Conservation (phyloP, 2,113 vertebrate species). For the Colaptes auratus region DNA sequence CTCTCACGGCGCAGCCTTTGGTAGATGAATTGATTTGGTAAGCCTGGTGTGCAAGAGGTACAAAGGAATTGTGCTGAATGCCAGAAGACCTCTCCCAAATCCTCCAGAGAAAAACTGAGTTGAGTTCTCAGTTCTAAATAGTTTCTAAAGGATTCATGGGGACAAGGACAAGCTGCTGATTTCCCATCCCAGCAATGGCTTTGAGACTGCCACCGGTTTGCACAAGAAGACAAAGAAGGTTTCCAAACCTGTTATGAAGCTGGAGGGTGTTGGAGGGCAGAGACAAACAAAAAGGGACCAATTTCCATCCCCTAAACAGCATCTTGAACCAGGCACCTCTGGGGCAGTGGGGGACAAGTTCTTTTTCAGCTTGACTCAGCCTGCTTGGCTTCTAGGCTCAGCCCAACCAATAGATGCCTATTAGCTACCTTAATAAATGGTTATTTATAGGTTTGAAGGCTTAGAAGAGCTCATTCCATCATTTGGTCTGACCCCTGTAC, state of each 20-base stretch:
- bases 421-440: neutral
- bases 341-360: neutral
- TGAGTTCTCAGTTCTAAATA: neutral
- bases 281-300: neutral
- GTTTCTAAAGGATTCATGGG: neutral
- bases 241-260: neutral
- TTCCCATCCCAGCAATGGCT: neutral
- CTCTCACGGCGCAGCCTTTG: neutral
- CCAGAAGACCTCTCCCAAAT: neutral
- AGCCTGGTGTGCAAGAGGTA: neutral
- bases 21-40: neutral
- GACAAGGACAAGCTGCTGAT: neutral
- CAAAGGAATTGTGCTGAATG: neutral
- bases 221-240: neutral
- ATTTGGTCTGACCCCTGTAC: neutral
- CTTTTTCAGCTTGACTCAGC: neutral
- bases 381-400: neutral
- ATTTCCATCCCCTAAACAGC: neutral
- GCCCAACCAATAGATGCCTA: neutral
- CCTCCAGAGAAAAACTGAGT: neutral
- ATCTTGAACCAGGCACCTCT: neutral
- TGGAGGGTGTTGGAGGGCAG: neutral
- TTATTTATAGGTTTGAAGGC: neutral
- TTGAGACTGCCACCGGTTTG: neutral
- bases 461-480: neutral